Evolutionary conservation across 2,888 invertebrate species (phyloP).

Genomic region (Drosophila anomelani): DNA sequence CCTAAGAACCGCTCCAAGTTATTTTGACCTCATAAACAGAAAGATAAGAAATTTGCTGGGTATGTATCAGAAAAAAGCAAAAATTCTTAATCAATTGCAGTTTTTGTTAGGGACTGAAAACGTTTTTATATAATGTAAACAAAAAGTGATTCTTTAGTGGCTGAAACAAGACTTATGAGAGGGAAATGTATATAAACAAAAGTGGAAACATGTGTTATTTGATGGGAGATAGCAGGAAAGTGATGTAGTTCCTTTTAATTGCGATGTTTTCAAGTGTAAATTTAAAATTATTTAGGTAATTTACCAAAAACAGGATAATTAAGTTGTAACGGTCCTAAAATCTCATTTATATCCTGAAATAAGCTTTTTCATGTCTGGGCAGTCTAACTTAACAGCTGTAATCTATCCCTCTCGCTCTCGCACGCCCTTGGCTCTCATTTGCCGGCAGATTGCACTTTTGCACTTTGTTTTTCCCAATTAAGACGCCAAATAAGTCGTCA

Average conservation of each 20-base stretch:
- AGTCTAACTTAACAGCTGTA: constrained; percentile 59
- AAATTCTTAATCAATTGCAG: constrained; percentile 6
- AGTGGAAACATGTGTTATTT: not conserved
- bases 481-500: constrained; percentile 32
- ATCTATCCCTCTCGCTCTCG: constrained; percentile 21
- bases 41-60: constrained; percentile 36
- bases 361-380: constrained; percentile 55
- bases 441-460: constrained; percentile 54
- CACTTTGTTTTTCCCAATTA: constrained; percentile 54
- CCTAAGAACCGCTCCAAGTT: constrained; percentile 22
- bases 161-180: no score
- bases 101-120: not conserved
- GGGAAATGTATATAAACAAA: not conserved
- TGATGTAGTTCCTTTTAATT: not conserved
- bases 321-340: not conserved
- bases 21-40: constrained; percentile 35
- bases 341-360: not conserved
- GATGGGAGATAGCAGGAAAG: not conserved
- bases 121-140: not conserved
- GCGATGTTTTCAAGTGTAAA: not conserved
- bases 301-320: not conserved
- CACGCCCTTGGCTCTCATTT: constrained; percentile 26
- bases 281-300: not conserved
- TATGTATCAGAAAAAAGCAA: constrained; percentile 14
- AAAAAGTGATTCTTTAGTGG: not conserved